phyloP scores from a whole-genome alignment of 1,140 invertebrate genomes.

The Andrena cerasifolii region DNA sequence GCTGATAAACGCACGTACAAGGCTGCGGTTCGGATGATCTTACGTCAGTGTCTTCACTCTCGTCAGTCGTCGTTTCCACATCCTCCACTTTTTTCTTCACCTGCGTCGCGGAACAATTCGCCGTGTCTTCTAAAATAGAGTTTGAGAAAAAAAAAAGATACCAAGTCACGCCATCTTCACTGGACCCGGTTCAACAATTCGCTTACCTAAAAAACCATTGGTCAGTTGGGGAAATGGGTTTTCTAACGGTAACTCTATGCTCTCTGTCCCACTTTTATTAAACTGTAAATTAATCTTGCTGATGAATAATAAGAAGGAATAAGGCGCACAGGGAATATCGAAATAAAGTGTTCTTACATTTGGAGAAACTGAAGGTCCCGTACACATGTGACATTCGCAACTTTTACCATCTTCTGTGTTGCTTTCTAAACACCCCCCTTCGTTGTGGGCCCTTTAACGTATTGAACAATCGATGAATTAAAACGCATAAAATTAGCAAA shows the following conservation, averaged over 20 bases:
- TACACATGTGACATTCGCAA: constrained; percentile 50
- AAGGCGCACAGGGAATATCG: not conserved
- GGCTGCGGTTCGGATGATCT: constrained; percentile 57
- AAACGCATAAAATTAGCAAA: not conserved
- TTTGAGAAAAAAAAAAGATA: not conserved
- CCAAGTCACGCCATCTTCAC: not conserved
- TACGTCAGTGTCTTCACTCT: constrained; percentile 41
- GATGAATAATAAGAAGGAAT: not conserved
- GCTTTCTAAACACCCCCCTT: constrained; percentile 24
- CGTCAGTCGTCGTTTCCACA: constrained; percentile 25
- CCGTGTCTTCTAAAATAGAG: constrained; percentile 36
- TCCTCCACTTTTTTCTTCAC: constrained; percentile 38
- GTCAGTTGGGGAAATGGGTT: constrained; percentile 46
- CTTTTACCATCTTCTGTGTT: constrained; percentile 41
- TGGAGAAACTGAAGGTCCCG: constrained; percentile 9
- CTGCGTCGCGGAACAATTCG: constrained; percentile 35
- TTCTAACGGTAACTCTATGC: constrained; percentile 22
- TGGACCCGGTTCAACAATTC: constrained; percentile 12
- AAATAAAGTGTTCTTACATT: constrained; percentile 41
- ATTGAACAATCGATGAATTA: not conserved
- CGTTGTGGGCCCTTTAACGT: constrained; percentile 16
- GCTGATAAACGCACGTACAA: constrained; percentile 75
- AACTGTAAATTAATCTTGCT: constrained; percentile 29
- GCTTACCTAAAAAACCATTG: constrained; percentile 66
- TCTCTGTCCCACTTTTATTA: constrained; percentile 39